These are phyloP conservation scores for Drosophila eugracilis DNA, from an alignment of 1,140 invertebrate species.

Conservation along the genomic window DNA sequence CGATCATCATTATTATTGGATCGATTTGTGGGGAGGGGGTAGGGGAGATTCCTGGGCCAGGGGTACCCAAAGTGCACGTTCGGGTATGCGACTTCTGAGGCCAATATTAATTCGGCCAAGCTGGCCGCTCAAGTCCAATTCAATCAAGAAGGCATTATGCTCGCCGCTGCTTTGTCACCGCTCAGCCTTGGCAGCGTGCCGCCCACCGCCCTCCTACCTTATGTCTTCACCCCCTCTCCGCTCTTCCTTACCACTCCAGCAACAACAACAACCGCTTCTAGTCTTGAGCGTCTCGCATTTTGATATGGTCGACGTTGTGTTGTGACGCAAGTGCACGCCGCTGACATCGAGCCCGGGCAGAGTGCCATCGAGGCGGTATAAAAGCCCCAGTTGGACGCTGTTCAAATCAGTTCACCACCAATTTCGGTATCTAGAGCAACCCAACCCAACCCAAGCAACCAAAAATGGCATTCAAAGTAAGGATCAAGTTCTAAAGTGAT, in stretches of 20 bases:
- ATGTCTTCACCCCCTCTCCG: background rate
- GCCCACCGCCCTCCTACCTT: constrained; percentile 24
- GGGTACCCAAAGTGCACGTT: constrained; percentile 51
- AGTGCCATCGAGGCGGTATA: constrained; percentile 69
- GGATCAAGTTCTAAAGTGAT: constrained; percentile 25
- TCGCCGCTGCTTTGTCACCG: constrained; percentile 64
- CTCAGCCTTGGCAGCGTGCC: constrained; percentile 58
- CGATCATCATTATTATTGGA: constrained; percentile 46
- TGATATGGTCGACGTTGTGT: constrained; percentile 64
- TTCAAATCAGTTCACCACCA: constrained; percentile 83
- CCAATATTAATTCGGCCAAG: constrained; percentile 75
- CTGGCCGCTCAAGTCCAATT: constrained; percentile 58
- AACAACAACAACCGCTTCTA: constrained; percentile 53
- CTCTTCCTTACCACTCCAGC: background rate
- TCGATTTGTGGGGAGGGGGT: constrained; percentile 33
- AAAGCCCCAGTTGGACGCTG: constrained; percentile 68
- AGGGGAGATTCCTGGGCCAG: constrained; percentile 9
- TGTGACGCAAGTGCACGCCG: constrained; percentile 76
- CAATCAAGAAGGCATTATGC: constrained; percentile 82
- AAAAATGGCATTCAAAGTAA: constrained; percentile 84
- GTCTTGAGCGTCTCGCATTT: constrained; percentile 68
- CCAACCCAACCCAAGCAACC: constrained; percentile 35
- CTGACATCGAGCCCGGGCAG: constrained; percentile 60
- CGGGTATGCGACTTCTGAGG: constrained; percentile 70
- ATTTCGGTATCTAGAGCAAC: constrained; percentile 83